phyloP scores from a whole-genome alignment of 2,888 invertebrate genomes.

The Amphimallon solstitiale region DNA sequence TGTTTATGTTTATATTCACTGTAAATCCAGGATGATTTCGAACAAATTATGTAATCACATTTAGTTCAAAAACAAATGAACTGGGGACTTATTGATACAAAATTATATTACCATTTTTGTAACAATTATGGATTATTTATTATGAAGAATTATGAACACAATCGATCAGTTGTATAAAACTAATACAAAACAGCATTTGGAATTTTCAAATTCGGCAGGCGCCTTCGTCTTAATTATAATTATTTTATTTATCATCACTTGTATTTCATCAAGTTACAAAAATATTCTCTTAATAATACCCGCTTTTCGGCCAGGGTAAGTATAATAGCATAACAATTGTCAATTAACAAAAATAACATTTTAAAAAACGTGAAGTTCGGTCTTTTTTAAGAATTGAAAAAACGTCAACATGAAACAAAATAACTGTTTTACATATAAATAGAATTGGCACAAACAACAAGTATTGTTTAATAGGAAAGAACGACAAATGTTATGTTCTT shows the following conservation, averaged over 20 bases:
- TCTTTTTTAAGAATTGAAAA: not conserved
- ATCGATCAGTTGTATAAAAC: too few species aligned
- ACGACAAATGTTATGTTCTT: constrained; percentile 25
- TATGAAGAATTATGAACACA: too few species aligned
- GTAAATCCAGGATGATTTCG: too few species aligned
- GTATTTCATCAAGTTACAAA: constrained; percentile 23
- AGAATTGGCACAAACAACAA: constrained; percentile 36
- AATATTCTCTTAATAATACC: constrained; percentile 4
- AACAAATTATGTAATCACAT: too few species aligned
- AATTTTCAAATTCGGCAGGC: not conserved
- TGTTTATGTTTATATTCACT: too few species aligned
- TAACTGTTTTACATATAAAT: constrained; percentile 20
- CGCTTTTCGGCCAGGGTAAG: not conserved
- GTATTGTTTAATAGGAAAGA: constrained; percentile 1
- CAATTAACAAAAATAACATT: constrained; percentile 14
- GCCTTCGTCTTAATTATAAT: not conserved
- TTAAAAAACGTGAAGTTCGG: constrained; percentile 4
- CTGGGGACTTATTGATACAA: too few species aligned
- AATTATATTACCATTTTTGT: too few species aligned
- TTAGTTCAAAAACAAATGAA: too few species aligned
- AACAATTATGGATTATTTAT: too few species aligned
- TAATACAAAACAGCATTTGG: not conserved
- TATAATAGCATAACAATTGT: constrained; percentile 8
- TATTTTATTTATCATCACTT: not conserved
- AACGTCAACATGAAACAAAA: constrained; percentile 16